A percentile compares a stretch with the other conserved stretches of the same genome.
Conservation (phyloP, 2,113 vertebrate genomes). For the Nerophis lumbriciformis region DNA sequence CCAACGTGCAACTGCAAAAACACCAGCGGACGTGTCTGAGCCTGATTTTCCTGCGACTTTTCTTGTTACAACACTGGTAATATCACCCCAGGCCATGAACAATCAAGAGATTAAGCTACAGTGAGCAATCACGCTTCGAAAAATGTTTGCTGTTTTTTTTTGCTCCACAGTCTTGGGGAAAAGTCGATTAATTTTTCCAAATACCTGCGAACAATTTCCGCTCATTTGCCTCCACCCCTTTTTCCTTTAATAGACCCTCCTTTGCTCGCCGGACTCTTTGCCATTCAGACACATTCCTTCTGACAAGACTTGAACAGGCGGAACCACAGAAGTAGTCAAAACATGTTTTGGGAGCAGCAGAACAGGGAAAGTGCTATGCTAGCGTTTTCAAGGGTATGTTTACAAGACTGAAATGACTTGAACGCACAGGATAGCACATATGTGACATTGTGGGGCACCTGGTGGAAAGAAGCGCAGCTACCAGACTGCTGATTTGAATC, state of each 20-base stretch:
- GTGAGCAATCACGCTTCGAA: background rate
- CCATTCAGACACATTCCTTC: constrained; percentile 74
- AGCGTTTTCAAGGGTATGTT: constrained; percentile 55
- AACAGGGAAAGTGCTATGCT: constrained; percentile 55
- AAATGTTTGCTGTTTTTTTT: constrained; percentile 15
- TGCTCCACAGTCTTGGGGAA: constrained; percentile 51
- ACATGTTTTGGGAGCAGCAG: constrained; percentile 64
- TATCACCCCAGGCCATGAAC: constrained; percentile 55
- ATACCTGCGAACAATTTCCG: constrained; percentile 75
- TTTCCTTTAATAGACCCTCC: constrained; percentile 61
- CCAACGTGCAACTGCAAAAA: constrained; percentile 14
- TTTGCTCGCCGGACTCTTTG: constrained; percentile 60
- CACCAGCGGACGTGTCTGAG: constrained; percentile 27
- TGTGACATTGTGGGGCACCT: background rate
- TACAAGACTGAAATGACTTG: constrained; percentile 52
- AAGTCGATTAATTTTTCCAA: constrained; percentile 67
- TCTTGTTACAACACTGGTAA: constrained; percentile 32
- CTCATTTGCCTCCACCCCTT: constrained; percentile 62
- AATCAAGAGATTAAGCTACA: constrained; percentile 50
- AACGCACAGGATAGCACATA: constrained; percentile 26
- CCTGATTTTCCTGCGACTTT: constrained; percentile 18
- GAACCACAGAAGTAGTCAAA: constrained; percentile 68
- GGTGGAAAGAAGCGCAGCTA: background rate
- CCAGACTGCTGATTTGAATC: background rate
- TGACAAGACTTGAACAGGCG: constrained; percentile 61